These are phyloP conservation scores for Hedychridium roseum DNA, from an alignment of 2,888 invertebrate genomes.

Conservation along the genomic window DNA sequence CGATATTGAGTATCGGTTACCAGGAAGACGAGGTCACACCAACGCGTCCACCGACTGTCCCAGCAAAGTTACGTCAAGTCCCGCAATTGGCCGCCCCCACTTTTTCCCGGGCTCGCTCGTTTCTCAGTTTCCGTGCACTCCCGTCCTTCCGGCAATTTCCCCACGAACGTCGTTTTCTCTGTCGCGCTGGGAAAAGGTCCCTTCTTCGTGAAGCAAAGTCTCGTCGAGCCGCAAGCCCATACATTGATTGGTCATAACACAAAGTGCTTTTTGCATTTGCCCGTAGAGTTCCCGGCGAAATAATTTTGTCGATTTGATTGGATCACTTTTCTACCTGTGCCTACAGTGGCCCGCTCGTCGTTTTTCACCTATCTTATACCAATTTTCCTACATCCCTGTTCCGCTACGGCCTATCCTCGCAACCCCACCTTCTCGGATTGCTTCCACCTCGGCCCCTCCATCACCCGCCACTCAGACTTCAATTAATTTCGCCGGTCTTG, in stretches of 20 bases:
- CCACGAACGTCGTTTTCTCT: too few relatives aligned
- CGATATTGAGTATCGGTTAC: conserved; percentile 39
- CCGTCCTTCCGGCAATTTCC: too few relatives aligned
- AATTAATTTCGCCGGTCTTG: conserved; percentile 51
- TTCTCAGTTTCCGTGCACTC: conserved; percentile 1
- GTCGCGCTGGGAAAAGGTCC: too few relatives aligned
- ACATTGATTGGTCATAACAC: too few relatives aligned
- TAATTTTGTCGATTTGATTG: too few relatives aligned
- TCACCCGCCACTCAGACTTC: conserved; percentile 50
- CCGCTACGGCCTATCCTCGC: conserved; percentile 3
- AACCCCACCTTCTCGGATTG: conserved; percentile 11
- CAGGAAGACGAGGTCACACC: conserved; percentile 32
- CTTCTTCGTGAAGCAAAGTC: neutral
- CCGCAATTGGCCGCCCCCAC: conserved; percentile 31
- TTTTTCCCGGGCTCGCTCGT: conserved; percentile 1
- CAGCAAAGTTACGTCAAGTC: conserved; percentile 36
- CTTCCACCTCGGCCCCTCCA: conserved; percentile 34
- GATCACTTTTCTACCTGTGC: too few relatives aligned
- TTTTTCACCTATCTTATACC: too few relatives aligned
- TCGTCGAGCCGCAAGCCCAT: too few relatives aligned
- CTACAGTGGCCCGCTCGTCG: too few relatives aligned
- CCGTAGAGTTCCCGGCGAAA: too few relatives aligned
- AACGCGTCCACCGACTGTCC: conserved; percentile 30
- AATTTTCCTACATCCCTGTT: conserved; percentile 17
- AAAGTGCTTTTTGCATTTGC: too few relatives aligned